Base-by-base conservation (phyloP, 2,797 vertebrate genomes). In the Tauraco hartlaubi region DNA sequence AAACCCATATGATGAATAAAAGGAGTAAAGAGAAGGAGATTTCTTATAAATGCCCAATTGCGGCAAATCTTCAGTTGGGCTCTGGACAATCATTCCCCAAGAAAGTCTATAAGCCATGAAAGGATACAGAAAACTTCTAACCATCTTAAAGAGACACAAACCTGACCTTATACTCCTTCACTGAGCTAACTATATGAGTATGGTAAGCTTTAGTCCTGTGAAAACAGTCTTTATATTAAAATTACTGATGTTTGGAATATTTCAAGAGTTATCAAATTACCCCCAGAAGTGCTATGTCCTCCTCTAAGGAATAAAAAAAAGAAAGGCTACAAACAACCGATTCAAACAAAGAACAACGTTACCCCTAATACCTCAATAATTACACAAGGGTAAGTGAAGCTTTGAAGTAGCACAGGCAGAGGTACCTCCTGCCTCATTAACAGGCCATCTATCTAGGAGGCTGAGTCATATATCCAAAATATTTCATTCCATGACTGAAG, bases 341-440 rank as follows among this genome's bases (percentile, higher is more conserved):
- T 44, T 56, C 2, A 33, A 43, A 35, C 44, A 29, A 69, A 44
- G 13, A 44, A n/a, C 7, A 35, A n/a, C 0, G 1, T n/a, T 33
- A 31, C 4, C 9, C 31, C 26, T 48, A 37, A 39, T 33, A 31
- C 10, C 12, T 20, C 14, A 39, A 72, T 19, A 39, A 79, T 76
- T 28, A 64, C 16, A 35, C 7, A 46, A 39, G 17, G 6, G 1
- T 17, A 49, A 75, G 15, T 35, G 33, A 87, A 64, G 11, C 13
- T 75, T 58, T 39, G 0, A 5, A 63, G 25, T 35, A 64, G 18
- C 51, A 43, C 20, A 46, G 0, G 2, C 5, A 41, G 51, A 64
- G 21, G 15, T 41, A 62, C 17, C 55, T 64, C 54, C 61, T 84
- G 68, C 44, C 28, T 85, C 43, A 37, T 21, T 69, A 66, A 55